Evolutionary conservation across 2,113 vertebrate genomes (phyloP).

Genomic region (Brachyistius frenatus): DNA sequence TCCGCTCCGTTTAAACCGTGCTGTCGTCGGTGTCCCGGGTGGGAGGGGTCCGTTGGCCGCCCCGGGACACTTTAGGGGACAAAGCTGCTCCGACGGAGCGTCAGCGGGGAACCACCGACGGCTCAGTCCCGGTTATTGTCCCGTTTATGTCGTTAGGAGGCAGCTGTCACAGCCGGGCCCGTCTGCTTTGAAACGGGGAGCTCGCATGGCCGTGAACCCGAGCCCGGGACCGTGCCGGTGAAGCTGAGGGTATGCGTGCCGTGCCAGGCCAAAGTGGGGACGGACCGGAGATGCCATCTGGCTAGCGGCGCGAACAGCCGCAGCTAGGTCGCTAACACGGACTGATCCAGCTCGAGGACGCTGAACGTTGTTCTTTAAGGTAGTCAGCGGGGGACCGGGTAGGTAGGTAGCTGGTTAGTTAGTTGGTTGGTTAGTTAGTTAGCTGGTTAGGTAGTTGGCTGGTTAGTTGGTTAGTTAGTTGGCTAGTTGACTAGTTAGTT

Average conservation of each 20-base stretch:
- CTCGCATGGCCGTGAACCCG: conserved; percentile 20
- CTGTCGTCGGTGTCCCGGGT: not conserved
- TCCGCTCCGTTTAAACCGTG: not conserved
- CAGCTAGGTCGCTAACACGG: not conserved
- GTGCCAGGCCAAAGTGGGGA: conserved; percentile 61
- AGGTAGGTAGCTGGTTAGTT: too few species aligned
- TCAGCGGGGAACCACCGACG: conserved; percentile 20
- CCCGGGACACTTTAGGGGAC: conserved; percentile 38
- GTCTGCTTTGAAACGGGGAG: not conserved
- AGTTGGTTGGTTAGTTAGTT: too few species aligned
- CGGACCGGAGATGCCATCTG: conserved; percentile 56
- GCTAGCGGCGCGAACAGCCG: conserved; percentile 60
- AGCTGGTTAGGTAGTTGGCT: too few species aligned
- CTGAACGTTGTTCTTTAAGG: conserved; percentile 1
- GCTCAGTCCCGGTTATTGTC: not conserved
- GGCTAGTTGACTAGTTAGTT: too few species aligned
- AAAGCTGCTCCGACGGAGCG: conserved; percentile 10
- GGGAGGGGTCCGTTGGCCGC: conserved; percentile 43
- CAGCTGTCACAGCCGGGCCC: not conserved
- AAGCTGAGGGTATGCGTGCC: conserved; percentile 41
- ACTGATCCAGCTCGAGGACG: too few species aligned
- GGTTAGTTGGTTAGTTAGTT: too few species aligned
- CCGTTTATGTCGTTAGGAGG: not conserved
- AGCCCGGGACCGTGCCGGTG: not conserved
- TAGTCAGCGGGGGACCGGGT: not conserved